A percentile compares a stretch with the other conserved stretches of the same genome.
Evolutionary conservation across 2,113 vertebrate genomes (phyloP).

Genomic region (Potamarius usumacintae): DNA sequence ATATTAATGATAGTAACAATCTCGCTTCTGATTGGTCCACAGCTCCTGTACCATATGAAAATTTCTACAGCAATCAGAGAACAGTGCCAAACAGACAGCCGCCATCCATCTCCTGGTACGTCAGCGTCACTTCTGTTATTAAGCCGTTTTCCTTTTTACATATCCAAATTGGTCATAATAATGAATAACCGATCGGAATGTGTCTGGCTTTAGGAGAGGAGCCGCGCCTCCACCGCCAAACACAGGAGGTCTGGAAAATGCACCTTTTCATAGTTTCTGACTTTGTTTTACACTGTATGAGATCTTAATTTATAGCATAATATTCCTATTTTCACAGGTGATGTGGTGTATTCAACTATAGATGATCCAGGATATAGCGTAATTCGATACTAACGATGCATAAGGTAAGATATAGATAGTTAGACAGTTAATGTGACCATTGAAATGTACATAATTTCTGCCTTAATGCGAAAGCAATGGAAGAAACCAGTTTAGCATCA

Average conservation of each 20-base stretch:
- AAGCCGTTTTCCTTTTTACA: background rate
- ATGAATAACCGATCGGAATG: background rate
- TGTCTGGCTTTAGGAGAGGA: slow-evolving; percentile 77
- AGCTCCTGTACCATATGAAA: slow-evolving; percentile 89
- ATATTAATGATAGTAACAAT: background rate
- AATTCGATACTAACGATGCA: slow-evolving; percentile 61
- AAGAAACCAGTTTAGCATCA: background rate
- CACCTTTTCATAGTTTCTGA: background rate
- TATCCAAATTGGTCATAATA: background rate
- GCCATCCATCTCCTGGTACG: slow-evolving; percentile 62
- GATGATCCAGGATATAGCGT: slow-evolving; percentile 67
- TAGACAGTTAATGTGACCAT: background rate
- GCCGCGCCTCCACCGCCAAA: slow-evolving; percentile 70
- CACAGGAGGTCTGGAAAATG: slow-evolving; percentile 47
- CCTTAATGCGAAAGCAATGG: background rate
- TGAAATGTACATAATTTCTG: background rate
- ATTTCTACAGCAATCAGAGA: slow-evolving; percentile 85
- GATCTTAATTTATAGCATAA: background rate
- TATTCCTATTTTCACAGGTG: slow-evolving; percentile 56
- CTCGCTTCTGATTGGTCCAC: slow-evolving; percentile 15
- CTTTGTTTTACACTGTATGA: background rate
- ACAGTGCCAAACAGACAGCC: slow-evolving; percentile 52
- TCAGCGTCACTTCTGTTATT: background rate
- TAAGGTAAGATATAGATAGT: slow-evolving; percentile 7
- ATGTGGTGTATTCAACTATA: slow-evolving; percentile 61